Percentiles rank a stretch among this genome's conserved stretches.
Conservation (phyloP, 1,140 invertebrate species). For the Liolophura sinensis region DNA sequence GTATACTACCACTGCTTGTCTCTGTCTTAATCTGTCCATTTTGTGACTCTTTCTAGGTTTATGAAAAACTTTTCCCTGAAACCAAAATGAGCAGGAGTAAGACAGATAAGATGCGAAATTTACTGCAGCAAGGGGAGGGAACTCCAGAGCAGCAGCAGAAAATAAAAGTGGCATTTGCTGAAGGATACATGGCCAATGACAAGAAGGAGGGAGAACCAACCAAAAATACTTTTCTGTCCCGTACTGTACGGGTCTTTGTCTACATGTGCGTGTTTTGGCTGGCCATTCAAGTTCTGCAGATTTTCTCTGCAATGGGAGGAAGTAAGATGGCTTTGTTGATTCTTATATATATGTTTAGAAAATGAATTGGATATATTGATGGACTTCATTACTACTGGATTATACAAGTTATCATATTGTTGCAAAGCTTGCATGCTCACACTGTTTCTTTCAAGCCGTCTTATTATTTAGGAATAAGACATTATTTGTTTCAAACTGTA, state of each 20-base stretch:
- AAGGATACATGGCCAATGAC: slow-evolving; percentile 33
- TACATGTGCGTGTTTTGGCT: slow-evolving; percentile 21
- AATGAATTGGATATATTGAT: too few relatives aligned
- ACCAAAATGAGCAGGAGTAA: slow-evolving; percentile 5
- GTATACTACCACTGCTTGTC: background rate
- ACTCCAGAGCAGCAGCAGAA: slow-evolving; percentile 28
- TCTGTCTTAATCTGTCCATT: background rate
- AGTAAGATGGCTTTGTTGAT: slow-evolving; percentile 9
- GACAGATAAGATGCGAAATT: slow-evolving; percentile 12
- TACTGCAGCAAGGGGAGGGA: slow-evolving; percentile 15
- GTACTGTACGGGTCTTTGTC: slow-evolving; percentile 15
- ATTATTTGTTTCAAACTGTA: too few relatives aligned
- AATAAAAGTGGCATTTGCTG: slow-evolving; percentile 35
- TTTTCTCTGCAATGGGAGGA: slow-evolving; percentile 22
- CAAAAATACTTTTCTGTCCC: slow-evolving; percentile 14
- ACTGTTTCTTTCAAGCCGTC: too few relatives aligned
- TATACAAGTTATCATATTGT: too few relatives aligned
- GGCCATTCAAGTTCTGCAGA: slow-evolving; percentile 20
- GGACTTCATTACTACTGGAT: too few relatives aligned
- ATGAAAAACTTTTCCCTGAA: slow-evolving; percentile 17
- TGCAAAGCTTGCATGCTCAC: too few relatives aligned
- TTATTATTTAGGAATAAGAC: too few relatives aligned
- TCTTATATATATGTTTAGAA: background rate
- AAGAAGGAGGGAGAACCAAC: slow-evolving; percentile 17
- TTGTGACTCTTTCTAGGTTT: slow-evolving; percentile 14